phyloP scores from a whole-genome alignment of 2,113 vertebrate genomes.

The Scophthalmus maximus region DNA sequence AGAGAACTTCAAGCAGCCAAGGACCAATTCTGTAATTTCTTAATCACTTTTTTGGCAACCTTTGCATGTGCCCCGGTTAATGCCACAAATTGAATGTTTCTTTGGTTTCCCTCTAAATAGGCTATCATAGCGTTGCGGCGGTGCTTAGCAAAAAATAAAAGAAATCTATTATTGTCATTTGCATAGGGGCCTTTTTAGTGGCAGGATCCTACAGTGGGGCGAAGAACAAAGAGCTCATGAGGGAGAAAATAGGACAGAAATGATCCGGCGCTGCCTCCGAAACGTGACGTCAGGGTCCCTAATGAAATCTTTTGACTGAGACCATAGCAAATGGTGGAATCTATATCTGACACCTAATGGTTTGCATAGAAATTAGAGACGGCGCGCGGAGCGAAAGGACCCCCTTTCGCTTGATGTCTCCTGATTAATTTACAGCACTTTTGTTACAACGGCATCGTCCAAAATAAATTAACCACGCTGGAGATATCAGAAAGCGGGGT shows the following conservation, averaged over 20 bases:
- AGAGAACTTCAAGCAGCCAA: constrained; percentile 79
- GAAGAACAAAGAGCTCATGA: constrained; percentile 88
- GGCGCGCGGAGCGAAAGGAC: constrained; percentile 42
- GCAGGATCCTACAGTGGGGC: constrained; percentile 79
- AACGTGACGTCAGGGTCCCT: constrained; percentile 88
- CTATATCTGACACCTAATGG: constrained; percentile 95
- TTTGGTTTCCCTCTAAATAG: constrained; percentile 84
- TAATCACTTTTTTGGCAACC: constrained; percentile 87
- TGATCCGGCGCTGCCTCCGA: constrained; percentile 82
- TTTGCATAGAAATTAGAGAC: constrained; percentile 94
- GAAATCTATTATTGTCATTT: constrained; percentile 87
- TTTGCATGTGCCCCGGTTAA: constrained; percentile 81
- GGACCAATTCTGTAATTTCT: constrained; percentile 84
- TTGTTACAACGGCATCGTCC: constrained; percentile 78
- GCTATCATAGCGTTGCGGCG: constrained; percentile 76
- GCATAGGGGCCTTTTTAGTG: constrained; percentile 80
- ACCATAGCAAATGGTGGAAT: constrained; percentile 94
- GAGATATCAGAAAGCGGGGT: constrained; percentile 74
- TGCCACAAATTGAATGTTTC: constrained; percentile 86
- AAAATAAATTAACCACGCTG: constrained; percentile 83
- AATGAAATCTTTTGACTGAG: constrained; percentile 94
- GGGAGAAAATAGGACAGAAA: constrained; percentile 89
- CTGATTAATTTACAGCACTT: constrained; percentile 90
- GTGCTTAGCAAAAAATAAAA: too few relatives aligned
- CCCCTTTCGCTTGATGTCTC: constrained; percentile 83